Evolutionary conservation across 2,888 invertebrate genomes (phyloP), one percentile per base, ranked within the genome.

Genomic region (Volucella zonaria): DNA sequence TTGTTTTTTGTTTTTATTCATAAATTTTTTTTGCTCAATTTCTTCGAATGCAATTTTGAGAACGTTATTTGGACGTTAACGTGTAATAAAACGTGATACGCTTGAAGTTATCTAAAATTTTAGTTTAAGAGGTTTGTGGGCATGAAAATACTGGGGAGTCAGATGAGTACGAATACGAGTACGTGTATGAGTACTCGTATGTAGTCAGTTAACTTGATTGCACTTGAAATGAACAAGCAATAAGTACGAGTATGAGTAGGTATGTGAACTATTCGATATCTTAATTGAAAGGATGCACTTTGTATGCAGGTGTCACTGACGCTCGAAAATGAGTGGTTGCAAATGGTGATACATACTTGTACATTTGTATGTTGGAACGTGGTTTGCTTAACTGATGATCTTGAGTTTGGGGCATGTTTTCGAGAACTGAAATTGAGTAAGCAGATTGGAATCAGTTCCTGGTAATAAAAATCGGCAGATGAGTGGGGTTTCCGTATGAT

Each of bases 51-150:
- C 51, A 61, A 45, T 70, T 79, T 79, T 73, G 70, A 79, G 79
- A 79, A 79, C 79, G 68, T 82, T 73, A 74, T 74, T 82, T 74
- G 62, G 62, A 58, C 82, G 61, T 73, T 40, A 80, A 76, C 23
- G 43, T 73, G 80, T 73, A 80, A 80, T 85, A 85, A 85, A 85
- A 80, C 68, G 80, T 80, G 85, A 85, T 85, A 85, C 52, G 71
- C 56, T 80, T 85, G 80, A 80, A 85, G 85, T 85, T 85, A 85
- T 85, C 85, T 85, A 47, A 68, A 81, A 58, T 76, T 31, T 80
- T 62, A 73, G 51, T 56, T 73, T 68, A 71, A 73, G 71, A 76
- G 71, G 51, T 47, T 73, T 52, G 51, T 18, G 56, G 62, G 61
- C 61, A 42, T 43, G 45, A 38, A 47, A 18, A 15, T 10, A 15